phyloP scores from a whole-genome alignment of 2,888 invertebrate genomes.

The Anagyrus pseudococci region DNA sequence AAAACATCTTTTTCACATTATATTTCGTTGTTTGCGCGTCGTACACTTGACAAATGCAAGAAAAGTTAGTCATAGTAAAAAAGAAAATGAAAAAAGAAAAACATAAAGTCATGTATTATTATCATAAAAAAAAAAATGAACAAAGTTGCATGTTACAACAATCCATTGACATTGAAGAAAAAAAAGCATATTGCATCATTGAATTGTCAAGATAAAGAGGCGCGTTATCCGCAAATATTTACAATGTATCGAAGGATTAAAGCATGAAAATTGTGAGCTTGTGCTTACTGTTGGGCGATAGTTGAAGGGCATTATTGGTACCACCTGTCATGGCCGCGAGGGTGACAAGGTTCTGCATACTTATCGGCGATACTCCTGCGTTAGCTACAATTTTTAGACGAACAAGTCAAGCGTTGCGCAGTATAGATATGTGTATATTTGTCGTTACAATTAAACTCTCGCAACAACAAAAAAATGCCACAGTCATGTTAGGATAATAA shows the following conservation, averaged over 20 bases:
- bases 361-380: slow-evolving; percentile 71
- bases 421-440: not conserved
- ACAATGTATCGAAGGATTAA: not conserved
- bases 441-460: not conserved
- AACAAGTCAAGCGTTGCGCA: not conserved
- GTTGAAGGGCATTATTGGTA: slow-evolving; percentile 63
- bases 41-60: too few species aligned
- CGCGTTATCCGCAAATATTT: too few species aligned
- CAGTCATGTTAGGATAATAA: too few species aligned
- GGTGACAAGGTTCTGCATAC: slow-evolving; percentile 91
- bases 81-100: too few species aligned
- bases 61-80: too few species aligned
- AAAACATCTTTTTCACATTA: slow-evolving; percentile 8
- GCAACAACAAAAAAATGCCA: not conserved
- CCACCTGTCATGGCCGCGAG: slow-evolving; percentile 79
- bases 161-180: too few species aligned
- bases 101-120: too few species aligned
- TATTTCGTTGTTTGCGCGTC: too few species aligned
- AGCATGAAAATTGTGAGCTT: slow-evolving; percentile 10
- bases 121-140: too few species aligned
- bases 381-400: slow-evolving; percentile 50
- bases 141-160: too few species aligned
- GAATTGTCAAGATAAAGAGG: too few species aligned
- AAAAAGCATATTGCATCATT: too few species aligned
- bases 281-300: slow-evolving; percentile 65